A percentile compares a stretch with the other conserved stretches of the same genome.
Conservation (phyloP, 1,140 invertebrate genomes). For the Meteorus sp. region DNA sequence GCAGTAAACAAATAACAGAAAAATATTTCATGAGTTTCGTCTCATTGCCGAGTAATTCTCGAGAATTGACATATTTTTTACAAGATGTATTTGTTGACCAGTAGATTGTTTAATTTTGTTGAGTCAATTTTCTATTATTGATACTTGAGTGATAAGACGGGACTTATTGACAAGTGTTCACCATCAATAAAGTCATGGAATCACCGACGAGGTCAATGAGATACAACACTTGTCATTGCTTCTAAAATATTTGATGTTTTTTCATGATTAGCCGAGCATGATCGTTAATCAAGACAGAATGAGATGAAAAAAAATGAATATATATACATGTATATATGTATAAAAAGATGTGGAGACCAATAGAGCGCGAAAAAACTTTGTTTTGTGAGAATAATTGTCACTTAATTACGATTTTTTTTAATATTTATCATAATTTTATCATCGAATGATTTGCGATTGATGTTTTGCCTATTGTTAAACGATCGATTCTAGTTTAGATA, state of each 20-base stretch:
- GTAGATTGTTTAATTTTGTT: conserved; percentile 53
- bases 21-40: conserved; percentile 1
- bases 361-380: background rate
- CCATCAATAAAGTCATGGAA: background rate
- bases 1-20: background rate
- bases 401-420: too few species aligned
- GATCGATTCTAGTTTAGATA: conserved; percentile 20
- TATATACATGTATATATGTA: too few species aligned
- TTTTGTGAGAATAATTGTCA: background rate
- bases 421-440: conserved; percentile 15
- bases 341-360: too few species aligned
- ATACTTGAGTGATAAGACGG: conserved; percentile 2
- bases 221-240: too few species aligned
- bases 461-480: conserved; percentile 17
- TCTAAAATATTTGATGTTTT: too few species aligned
- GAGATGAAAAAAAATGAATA: background rate
- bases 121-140: conserved; percentile 5
- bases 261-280: too few species aligned
- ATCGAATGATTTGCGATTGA: conserved; percentile 1
- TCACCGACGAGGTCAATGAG: background rate
- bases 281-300: background rate
- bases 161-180: background rate
- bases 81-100: conserved; percentile 46
- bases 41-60: conserved; percentile 6
- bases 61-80: conserved; percentile 33